Conservation (phyloP, 92 coral and sea anemone genomes). For the Phenganax subtilis region DNA sequence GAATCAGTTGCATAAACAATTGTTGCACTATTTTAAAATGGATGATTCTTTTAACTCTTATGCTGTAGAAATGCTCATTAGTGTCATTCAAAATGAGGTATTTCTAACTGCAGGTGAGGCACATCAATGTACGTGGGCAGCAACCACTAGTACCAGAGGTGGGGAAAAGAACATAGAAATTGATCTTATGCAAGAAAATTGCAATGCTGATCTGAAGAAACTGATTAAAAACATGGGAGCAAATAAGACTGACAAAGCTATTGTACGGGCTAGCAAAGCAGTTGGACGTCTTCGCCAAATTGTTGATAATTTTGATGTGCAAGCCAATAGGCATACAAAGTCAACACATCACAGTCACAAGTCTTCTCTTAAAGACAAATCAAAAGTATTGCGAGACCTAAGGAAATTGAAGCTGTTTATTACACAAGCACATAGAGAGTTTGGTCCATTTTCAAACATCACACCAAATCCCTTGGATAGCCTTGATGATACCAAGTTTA, state of each 20-base stretch:
- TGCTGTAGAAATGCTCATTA: conserved; percentile 26
- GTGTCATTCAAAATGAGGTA: conserved; percentile 20
- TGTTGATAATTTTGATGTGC: too few species aligned
- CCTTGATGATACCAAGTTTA: too few species aligned
- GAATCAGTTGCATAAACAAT: conserved; percentile 9
- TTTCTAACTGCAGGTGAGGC: conserved; percentile 16
- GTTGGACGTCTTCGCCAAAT: too few species aligned
- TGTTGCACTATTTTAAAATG: conserved; percentile 13
- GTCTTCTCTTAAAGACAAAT: too few species aligned
- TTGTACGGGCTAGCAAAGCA: too few species aligned
- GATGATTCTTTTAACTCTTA: conserved; percentile 3
- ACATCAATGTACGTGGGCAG: conserved; percentile 29
- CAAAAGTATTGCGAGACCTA: too few species aligned
- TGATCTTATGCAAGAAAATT: conserved; percentile 25
- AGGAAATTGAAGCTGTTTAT: too few species aligned
- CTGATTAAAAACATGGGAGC: neutral
- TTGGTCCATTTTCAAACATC: too few species aligned
- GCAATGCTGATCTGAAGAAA: neutral
- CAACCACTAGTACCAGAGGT: conserved; percentile 14
- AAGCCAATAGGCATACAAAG: too few species aligned
- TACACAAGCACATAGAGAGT: too few species aligned
- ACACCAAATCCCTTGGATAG: too few species aligned
- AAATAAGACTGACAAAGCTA: neutral
- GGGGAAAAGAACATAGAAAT: conserved; percentile 11
- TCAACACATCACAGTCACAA: too few species aligned